Evolutionary conservation across 2,888 invertebrate genomes (phyloP), one percentile per base, ranked within the genome.

Genomic region (Hydrotaea cyrtoneurina): DNA sequence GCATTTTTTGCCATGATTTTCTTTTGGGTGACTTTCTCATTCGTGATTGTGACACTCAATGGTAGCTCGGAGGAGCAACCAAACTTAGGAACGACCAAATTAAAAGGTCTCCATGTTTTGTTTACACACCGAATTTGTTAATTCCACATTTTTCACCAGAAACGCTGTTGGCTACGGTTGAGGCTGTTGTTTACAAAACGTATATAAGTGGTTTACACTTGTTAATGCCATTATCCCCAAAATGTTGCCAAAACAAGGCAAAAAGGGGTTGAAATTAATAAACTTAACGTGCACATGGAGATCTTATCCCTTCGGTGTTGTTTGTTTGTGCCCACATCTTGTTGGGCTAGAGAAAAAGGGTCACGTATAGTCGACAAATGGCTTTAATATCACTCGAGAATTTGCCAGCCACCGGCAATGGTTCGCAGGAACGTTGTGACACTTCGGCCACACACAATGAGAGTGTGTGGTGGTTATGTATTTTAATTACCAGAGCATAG

Each of bases 311-410:
- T 26, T 1, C 59, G 26, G 15, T 4, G 13, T 59, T 50, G 50
- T 50, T 50, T 50, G 50, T 50, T 50, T 50, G n/a, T n/a, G 13
- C 50, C 50, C 50, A 50, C 50, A 50, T 50, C 50, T 50, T 50
- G n/a, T 50, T 50, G n/a, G 59, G 11, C 59, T 15, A 26, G 59
- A 26, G 59, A 2, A 59, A 59, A 59, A 59, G 26, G 76, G 66
- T 83, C 83, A 83, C 83, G 76, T 80, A 72, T 73, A 76, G 72
- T 36, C 79, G 79, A 73, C 75, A 79, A 79, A 77, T 77, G 76
- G 31, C 79, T 66, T 83, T 66, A 80, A 66, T 77, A 73, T 72
- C 72, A 80, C 75, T 39, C 59, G 69, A 8, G 73, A 55, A 7
- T 31, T 31, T 4, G 31, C 31, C 31, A 31, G 31, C 31, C 31